Evolutionary conservation across 2,888 invertebrate genomes (phyloP), one percentile per base, ranked within the genome.

Genomic region (Octodonta nipae): DNA sequence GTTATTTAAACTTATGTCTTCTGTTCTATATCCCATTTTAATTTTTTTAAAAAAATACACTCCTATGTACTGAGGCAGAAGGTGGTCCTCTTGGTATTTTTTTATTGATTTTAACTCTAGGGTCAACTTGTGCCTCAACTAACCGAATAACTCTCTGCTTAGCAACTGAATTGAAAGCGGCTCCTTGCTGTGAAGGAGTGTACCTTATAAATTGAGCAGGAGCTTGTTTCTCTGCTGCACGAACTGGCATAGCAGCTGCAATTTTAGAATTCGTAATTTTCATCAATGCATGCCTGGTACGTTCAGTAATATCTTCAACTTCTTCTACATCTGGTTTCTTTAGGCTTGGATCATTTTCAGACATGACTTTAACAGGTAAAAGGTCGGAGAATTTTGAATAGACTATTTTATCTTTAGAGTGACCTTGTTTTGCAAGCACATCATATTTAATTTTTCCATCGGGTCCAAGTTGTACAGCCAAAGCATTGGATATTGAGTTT

Each of bases 1-100:
- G n/a, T n/a, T n/a, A n/a, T n/a, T n/a, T n/a, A n/a, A n/a, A n/a
- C n/a, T n/a, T n/a, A n/a, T n/a, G n/a, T n/a, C n/a, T n/a, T n/a
- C n/a, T n/a, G n/a, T n/a, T n/a, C n/a, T n/a, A n/a, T n/a, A n/a
- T n/a, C n/a, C n/a, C n/a, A n/a, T n/a, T n/a, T n/a, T n/a, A n/a
- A n/a, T n/a, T n/a, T n/a, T n/a, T n/a, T n/a, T n/a, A n/a, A n/a
- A n/a, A n/a, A n/a, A n/a, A n/a, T n/a, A n/a, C n/a, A n/a, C n/a
- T n/a, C n/a, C n/a, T n/a, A n/a, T n/a, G 96, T 5, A 98, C 95
- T 11, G 98, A 98, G 0, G 98, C 98, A 0, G 95, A 96, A 0
- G 98, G 96, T 1, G 98, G 96, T 0, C 95, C 95, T 45, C 95
- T 72, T 0, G 98, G 98, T 47, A 99, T 95, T 67, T 99, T 98